phyloP scores from a whole-genome alignment of 2,113 vertebrate species.

The human (Homo sapiens) region GRCh38 chr11:83658501-83659000 shows the following conservation, averaged over 20 bases:
- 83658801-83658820: background rate
- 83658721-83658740: background rate
- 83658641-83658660: background rate
- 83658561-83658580: slow-evolving; percentile 27
- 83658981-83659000: background rate
- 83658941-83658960: background rate
- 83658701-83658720: background rate
- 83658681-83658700: background rate
- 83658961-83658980: background rate
- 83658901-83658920: background rate
- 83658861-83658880: background rate
- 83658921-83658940: background rate
- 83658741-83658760: background rate
- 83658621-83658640: background rate
- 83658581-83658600: slow-evolving; percentile 14
- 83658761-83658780: background rate
- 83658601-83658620: slow-evolving; percentile 22
- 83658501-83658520: slow-evolving; percentile 22
- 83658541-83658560: slow-evolving; percentile 35
- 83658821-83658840: background rate
- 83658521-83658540: slow-evolving; percentile 28
- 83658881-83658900: background rate
- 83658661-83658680: background rate
- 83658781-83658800: background rate
- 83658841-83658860: background rate